Percentiles rank a stretch among this genome's conserved stretches.
These are phyloP conservation scores for Helicoverpa assulta DNA, from an alignment of 2,888 invertebrate genomes.

Conservation along the genomic window DNA sequence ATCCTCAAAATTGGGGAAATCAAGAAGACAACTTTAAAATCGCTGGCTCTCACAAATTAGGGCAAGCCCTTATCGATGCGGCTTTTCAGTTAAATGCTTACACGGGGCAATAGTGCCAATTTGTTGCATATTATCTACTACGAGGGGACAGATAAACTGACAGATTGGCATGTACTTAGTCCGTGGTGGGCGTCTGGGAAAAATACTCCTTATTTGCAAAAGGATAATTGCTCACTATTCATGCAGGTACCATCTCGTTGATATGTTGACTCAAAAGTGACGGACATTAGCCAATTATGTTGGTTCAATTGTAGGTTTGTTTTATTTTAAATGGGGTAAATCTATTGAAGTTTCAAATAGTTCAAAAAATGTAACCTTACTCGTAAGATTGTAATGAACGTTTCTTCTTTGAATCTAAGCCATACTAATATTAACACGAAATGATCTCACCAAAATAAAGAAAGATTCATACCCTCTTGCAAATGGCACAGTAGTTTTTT, in stretches of 20 bases:
- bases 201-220: conserved; percentile 62
- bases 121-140: conserved; percentile 83
- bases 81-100: conserved; percentile 81
- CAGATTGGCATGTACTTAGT: conserved; percentile 80
- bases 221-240: conserved; percentile 64
- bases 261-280: conserved; percentile 48
- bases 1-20: too few relatives aligned
- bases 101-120: conserved; percentile 83
- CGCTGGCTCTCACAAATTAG: conserved; percentile 38
- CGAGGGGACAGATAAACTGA: conserved; percentile 74
- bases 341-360: background rate
- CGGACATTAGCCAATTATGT: conserved; percentile 49
- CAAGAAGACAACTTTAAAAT: background rate
- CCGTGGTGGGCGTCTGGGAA: conserved; percentile 69
- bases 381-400: too few relatives aligned
- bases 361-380: too few relatives aligned
- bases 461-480: too few relatives aligned
- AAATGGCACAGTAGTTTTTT: too few relatives aligned
- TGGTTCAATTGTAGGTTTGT: background rate
- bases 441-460: too few relatives aligned
- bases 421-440: too few relatives aligned
- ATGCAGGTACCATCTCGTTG: conserved; percentile 20
- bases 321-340: background rate
- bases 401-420: too few relatives aligned
- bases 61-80: conserved; percentile 70